These are phyloP conservation scores for Orthosia cruda DNA, from an alignment of 2,888 invertebrate species.

Conservation along the genomic window DNA sequence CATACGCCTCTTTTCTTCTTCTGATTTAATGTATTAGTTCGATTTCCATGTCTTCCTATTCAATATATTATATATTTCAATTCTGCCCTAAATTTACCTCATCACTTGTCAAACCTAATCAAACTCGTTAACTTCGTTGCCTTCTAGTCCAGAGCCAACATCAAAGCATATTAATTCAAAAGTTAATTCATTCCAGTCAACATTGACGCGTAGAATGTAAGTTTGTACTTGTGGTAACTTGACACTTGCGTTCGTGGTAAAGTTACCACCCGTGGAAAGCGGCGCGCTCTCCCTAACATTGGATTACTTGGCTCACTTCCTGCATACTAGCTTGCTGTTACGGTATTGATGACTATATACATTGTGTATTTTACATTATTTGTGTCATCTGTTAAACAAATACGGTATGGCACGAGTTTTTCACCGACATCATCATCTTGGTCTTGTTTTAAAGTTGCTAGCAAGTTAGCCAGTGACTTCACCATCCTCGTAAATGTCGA, in stretches of 20 bases:
- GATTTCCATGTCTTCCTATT: not conserved
- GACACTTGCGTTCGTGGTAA: slow-evolving; percentile 71
- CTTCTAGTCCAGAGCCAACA: slow-evolving; percentile 6
- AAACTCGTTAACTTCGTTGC: slow-evolving; percentile 22
- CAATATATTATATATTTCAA: too few species aligned
- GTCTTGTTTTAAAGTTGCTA: too few species aligned
- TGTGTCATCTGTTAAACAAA: not conserved
- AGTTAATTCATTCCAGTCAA: slow-evolving; percentile 39
- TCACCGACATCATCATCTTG: not conserved
- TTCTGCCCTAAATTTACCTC: not conserved
- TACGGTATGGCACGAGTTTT: not conserved
- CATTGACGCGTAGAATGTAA: slow-evolving; percentile 25
- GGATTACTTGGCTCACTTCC: slow-evolving; percentile 54
- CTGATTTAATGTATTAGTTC: not conserved
- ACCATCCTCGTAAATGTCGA: too few species aligned
- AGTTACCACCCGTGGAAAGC: slow-evolving; percentile 77
- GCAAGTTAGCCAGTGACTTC: too few species aligned
- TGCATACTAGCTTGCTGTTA: slow-evolving; percentile 27
- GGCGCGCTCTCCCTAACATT: slow-evolving; percentile 60
- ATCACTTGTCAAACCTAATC: slow-evolving; percentile 1
- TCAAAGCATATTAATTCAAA: not conserved
- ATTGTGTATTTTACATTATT: not conserved
- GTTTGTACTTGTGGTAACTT: slow-evolving; percentile 63
- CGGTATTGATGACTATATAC: slow-evolving; percentile 17
- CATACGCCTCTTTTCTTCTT: not conserved